phyloP scores from a whole-genome alignment of 2,113 vertebrate species.

The Petroica traversi region DNA sequence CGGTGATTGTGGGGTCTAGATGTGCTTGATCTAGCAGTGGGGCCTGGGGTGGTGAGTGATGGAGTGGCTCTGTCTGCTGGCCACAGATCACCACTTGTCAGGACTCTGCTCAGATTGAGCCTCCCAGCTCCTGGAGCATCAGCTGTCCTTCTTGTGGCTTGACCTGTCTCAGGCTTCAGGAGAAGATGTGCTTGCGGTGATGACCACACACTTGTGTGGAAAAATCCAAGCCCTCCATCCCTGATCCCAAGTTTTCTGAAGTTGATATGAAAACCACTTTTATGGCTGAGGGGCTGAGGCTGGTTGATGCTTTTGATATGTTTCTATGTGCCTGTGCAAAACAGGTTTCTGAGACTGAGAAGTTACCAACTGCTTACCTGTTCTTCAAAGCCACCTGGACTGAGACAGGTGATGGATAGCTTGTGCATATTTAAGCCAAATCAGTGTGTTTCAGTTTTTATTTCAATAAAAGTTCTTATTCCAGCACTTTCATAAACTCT shows the following conservation, averaged over 20 bases:
- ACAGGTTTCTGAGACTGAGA: background rate
- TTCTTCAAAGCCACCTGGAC: background rate
- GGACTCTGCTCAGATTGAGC: background rate
- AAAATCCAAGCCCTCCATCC: background rate
- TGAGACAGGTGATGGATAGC: background rate
- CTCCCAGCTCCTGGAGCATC: background rate
- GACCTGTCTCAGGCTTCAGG: background rate
- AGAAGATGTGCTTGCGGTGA: background rate
- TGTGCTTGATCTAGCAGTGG: too few species aligned
- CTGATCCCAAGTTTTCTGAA: background rate
- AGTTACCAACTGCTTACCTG: background rate
- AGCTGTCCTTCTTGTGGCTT: background rate
- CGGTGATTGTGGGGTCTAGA: fast-evolving
- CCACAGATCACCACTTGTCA: fast-evolving
- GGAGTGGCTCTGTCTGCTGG: background rate
- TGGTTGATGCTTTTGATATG: background rate
- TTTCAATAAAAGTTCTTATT: background rate
- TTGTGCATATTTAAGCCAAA: background rate
- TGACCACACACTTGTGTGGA: background rate
- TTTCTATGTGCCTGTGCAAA: background rate
- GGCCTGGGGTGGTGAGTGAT: background rate
- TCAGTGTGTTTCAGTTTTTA: background rate
- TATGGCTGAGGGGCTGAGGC: background rate
- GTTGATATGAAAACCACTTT: background rate
- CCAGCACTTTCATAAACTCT: background rate